phyloP scores from a whole-genome alignment of 1,140 invertebrate genomes.

The Pectinophora gossypiella region DNA sequence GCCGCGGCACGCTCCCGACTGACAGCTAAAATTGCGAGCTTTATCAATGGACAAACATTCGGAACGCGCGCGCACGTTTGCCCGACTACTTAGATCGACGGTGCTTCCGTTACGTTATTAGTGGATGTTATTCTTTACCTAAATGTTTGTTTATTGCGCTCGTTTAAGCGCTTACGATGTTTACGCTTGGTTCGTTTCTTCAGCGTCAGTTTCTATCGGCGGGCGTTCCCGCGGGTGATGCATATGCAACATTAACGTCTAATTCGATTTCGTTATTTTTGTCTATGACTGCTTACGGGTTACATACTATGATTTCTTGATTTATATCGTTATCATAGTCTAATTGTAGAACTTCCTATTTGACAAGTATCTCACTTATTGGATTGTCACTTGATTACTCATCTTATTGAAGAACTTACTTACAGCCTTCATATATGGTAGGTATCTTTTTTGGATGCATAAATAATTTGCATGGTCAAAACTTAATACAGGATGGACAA shows the following conservation, averaged over 20 bases:
- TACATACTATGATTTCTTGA: neutral
- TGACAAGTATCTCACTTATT: too few species aligned
- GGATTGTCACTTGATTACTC: too few species aligned
- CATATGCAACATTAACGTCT: neutral
- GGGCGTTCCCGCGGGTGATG: neutral
- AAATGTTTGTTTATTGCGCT: constrained; percentile 51
- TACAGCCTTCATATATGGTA: too few species aligned
- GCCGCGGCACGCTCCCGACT: constrained; percentile 55
- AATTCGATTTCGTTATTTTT: neutral
- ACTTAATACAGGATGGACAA: too few species aligned
- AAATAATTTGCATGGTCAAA: too few species aligned
- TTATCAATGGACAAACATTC: constrained; percentile 49
- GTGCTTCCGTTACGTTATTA: constrained; percentile 62
- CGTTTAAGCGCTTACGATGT: constrained; percentile 6
- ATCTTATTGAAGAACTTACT: too few species aligned
- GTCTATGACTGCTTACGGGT: neutral
- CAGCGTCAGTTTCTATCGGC: neutral
- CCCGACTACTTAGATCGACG: constrained; percentile 46
- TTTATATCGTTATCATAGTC: too few species aligned
- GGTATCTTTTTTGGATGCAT: too few species aligned
- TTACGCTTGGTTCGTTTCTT: neutral
- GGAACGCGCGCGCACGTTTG: constrained; percentile 48
- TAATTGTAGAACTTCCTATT: too few species aligned
- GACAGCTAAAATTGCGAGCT: constrained; percentile 62
- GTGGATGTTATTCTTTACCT: constrained; percentile 39